Evolutionary conservation across 2,888 invertebrate genomes (phyloP).

Genomic region (Tetrapedia diversipes): DNA sequence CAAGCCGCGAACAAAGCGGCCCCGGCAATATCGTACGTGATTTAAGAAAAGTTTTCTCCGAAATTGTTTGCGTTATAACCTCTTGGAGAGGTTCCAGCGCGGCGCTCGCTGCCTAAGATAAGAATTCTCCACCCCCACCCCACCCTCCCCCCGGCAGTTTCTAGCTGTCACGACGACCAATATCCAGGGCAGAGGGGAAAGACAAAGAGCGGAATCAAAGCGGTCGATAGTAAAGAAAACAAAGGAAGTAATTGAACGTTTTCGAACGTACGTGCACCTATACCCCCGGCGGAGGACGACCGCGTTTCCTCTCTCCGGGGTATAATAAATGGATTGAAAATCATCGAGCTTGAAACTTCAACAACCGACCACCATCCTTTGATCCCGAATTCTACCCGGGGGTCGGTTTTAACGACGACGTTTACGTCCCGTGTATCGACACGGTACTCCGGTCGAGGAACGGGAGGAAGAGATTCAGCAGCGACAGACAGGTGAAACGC

Average conservation of each 20-base stretch:
- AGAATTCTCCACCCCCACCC: no score
- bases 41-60: slow-evolving; percentile 66
- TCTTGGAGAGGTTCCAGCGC: slow-evolving; percentile 64
- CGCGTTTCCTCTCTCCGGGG: neutral
- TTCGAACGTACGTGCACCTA: slow-evolving; percentile 13
- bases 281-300: no score
- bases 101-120: slow-evolving; percentile 60
- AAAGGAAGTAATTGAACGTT: slow-evolving; percentile 34
- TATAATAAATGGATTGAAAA: slow-evolving; percentile 30
- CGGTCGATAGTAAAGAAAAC: slow-evolving; percentile 34
- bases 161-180: slow-evolving; percentile 60
- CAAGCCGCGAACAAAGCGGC: slow-evolving; percentile 49
- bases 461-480: neutral
- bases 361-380: neutral
- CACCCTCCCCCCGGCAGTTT: slow-evolving; percentile 41
- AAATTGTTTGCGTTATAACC: slow-evolving; percentile 67
- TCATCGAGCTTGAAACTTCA: neutral
- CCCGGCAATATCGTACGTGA: slow-evolving; percentile 69
- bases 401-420: neutral
- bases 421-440: neutral
- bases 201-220: slow-evolving; percentile 51
- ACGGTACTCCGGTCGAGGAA: neutral
- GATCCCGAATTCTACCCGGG: neutral
- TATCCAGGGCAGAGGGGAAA: slow-evolving; percentile 47
- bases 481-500: neutral